phyloP scores from a whole-genome alignment of 2,113 vertebrate species.

The Sceloporus tristichus region DNA sequence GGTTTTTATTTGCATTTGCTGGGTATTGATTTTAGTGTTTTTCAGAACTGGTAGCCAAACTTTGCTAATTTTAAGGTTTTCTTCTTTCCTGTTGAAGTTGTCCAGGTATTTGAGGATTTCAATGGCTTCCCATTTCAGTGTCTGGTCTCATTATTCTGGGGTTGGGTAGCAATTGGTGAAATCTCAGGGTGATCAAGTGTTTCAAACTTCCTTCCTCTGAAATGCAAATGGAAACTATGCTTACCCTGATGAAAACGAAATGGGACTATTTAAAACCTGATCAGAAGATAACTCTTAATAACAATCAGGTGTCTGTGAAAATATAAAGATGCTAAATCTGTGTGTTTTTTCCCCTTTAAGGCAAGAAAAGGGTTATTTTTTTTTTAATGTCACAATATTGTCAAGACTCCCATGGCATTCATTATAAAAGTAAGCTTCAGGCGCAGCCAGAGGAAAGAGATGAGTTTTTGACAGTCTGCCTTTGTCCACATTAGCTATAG shows the following conservation, averaged over 20 bases:
- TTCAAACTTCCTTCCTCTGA: background rate
- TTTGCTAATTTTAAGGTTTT: too few species aligned
- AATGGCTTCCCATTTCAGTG: too few species aligned
- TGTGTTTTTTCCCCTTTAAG: background rate
- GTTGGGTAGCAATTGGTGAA: background rate
- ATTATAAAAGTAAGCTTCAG: slow-evolving; percentile 11
- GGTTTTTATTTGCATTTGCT: too few species aligned
- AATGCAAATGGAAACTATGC: background rate
- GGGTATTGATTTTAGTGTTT: too few species aligned
- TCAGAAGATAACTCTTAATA: background rate
- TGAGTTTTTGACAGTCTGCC: background rate
- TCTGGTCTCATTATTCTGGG: background rate
- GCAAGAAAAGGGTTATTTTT: background rate
- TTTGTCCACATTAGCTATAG: background rate
- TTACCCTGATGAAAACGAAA: background rate
- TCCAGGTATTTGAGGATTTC: too few species aligned
- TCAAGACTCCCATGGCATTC: slow-evolving; percentile 14
- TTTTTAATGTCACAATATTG: background rate
- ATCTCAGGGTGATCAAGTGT: background rate
- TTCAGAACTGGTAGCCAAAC: too few species aligned
- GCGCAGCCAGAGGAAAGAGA: slow-evolving; percentile 11
- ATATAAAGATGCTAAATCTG: background rate
- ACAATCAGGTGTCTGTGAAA: background rate
- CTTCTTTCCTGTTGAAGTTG: too few species aligned
- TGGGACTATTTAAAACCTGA: background rate